A percentile compares a stretch with the other conserved stretches of the same genome.
Conservation (phyloP, 2,888 invertebrate species). For the Harpalus rufipes region DNA sequence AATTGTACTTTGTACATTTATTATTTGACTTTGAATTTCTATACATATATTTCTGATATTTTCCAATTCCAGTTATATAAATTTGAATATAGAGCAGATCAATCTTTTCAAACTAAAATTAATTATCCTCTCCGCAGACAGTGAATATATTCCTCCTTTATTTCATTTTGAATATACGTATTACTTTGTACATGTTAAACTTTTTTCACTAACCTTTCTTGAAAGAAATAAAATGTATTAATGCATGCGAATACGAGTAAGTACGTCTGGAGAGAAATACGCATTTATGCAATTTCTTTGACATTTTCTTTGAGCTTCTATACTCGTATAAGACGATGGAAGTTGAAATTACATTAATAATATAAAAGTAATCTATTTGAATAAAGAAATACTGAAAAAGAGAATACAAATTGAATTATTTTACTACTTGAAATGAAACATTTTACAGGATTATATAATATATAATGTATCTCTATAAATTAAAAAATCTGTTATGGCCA, state of each 20-base stretch:
- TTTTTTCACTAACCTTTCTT: neutral
- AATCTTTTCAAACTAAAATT: no score
- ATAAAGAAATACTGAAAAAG: neutral
- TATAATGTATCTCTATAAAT: no score
- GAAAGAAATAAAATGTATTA: neutral
- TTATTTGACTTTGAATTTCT: no score
- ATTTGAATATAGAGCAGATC: no score
- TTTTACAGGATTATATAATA: no score
- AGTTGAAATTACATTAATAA: neutral
- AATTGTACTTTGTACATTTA: no score
- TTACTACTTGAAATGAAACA: neutral
- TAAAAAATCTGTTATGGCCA: no score
- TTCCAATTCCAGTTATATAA: no score
- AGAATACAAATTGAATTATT: neutral
- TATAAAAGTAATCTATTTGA: neutral
- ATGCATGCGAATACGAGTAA: neutral
- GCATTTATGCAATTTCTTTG: neutral
- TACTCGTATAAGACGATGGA: neutral
- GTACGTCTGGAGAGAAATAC: neutral
- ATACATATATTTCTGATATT: no score
- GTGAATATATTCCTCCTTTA: neutral
- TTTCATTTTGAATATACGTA: neutral
- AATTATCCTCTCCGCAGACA: no score
- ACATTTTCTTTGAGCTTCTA: neutral
- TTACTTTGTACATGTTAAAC: neutral